A percentile compares a stretch with the other conserved stretches of the same genome.
phyloP scores from a whole-genome alignment of 2,113 vertebrate genomes.

The Platysternon megacephalum region DNA sequence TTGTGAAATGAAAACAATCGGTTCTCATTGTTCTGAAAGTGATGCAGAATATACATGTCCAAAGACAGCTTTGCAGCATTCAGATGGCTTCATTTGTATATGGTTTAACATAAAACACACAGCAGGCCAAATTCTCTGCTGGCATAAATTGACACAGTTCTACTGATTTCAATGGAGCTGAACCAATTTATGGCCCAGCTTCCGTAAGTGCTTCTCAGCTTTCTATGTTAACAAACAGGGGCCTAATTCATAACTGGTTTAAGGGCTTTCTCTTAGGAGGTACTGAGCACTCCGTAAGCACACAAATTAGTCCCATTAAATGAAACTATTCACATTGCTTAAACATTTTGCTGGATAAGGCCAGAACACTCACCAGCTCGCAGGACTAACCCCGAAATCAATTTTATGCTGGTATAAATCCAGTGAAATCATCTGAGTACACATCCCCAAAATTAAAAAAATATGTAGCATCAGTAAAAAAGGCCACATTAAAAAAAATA shows the following conservation, averaged over 20 bases:
- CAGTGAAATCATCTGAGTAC: background rate
- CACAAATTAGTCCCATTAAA: background rate
- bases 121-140: background rate
- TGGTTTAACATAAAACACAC: background rate
- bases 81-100: background rate
- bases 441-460: background rate
- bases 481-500: background rate
- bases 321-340: background rate
- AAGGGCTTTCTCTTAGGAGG: slow-evolving; percentile 3
- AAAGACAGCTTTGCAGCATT: slow-evolving; percentile 1
- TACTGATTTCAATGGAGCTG: background rate
- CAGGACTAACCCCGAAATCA: background rate
- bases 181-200: background rate
- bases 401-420: background rate
- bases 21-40: background rate
- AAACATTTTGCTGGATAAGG: background rate
- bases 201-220: background rate
- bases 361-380: background rate
- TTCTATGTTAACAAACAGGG: background rate
- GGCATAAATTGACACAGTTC: background rate
- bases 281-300: slow-evolving; percentile 24
- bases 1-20: background rate
- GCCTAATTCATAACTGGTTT: background rate
- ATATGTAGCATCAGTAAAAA: background rate
- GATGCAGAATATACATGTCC: background rate